Evolutionary conservation across 1,140 invertebrate genomes (phyloP).

Genomic region (Eumaeus atala): DNA sequence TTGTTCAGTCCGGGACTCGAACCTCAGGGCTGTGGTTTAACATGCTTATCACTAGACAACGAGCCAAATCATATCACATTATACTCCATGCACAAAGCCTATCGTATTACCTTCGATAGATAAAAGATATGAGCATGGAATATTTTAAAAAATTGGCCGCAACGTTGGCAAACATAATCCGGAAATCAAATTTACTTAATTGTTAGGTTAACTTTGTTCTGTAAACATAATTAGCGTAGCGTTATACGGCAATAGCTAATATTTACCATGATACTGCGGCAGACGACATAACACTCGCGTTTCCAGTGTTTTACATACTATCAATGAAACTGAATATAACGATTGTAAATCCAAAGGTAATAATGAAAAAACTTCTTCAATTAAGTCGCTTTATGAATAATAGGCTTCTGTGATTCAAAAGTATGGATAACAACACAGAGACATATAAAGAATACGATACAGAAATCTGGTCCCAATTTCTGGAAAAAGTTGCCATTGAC

Average conservation of each 20-base stretch:
- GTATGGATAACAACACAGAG: slow-evolving; percentile 17
- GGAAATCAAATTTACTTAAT: slow-evolving; percentile 23
- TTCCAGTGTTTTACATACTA: background rate
- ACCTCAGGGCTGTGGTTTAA: too few relatives aligned
- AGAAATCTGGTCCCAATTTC: slow-evolving; percentile 32
- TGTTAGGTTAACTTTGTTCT: slow-evolving; percentile 19
- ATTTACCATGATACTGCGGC: slow-evolving; percentile 8
- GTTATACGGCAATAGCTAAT: slow-evolving; percentile 1
- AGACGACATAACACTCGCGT: background rate
- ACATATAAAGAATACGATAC: slow-evolving; percentile 26
- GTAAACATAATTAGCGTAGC: slow-evolving; percentile 19
- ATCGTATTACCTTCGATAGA: too few relatives aligned
- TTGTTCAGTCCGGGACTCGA: too few relatives aligned
- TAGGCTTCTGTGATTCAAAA: background rate
- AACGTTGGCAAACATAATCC: background rate
- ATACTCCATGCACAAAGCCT: background rate
- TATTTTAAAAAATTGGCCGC: too few relatives aligned
- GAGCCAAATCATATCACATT: too few relatives aligned
- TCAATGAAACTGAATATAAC: background rate
- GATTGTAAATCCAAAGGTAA: background rate
- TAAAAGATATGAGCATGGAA: too few relatives aligned
- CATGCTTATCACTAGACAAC: too few relatives aligned
- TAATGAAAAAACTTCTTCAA: background rate
- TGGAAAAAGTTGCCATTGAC: slow-evolving; percentile 21
- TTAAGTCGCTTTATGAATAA: background rate